Base-by-base conservation (phyloP, 1,140 invertebrate species). In the Plutomurus gul region DNA sequence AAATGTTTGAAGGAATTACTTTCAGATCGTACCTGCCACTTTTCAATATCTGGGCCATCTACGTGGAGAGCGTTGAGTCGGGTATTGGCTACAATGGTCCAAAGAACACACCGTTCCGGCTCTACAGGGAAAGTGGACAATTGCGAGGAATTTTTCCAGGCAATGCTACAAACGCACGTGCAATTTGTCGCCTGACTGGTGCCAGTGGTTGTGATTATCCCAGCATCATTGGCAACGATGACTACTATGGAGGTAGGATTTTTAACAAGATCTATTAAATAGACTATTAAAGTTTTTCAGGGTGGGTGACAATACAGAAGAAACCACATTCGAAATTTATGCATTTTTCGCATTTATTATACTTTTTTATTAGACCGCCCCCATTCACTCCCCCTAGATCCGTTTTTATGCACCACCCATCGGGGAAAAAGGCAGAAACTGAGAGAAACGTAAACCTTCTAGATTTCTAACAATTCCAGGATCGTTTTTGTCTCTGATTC, bases 21-120 rank as follows among this genome's bases (percentile, higher is more conserved):
- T 81, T 81, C 74, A 37, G 43, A 4, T 76, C 72, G 6, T 82
- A 74, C 6, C 46, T 82, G 0, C 77, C 81, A 1, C 6, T 79
- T 2, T 82, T 82, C 36, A 82, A 82, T 33, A 82, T 82, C 13
- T 82, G 81, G 81, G 81, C 81, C 3, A 56, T 82, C 8, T 81
- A 39, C 46, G 79, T 77, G 11, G 27, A 40, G 18, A 77, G 75
- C 22, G 27, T 33, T 0, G 79, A 81, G 0, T 74, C 75, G 30
- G 79, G 79, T 20, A 81, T 81, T 37, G 81, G 81, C 0, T 82
- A 82, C 39, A 70, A 77, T 39, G 77, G 77, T 18, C 3, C 81
- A 22, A 82, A 82, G 18, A 70, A 82, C 37, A 82, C 81, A 0
- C 30, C 81, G 1, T 82, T 82, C 71, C 6, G 39, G 46, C 49